Conservation (phyloP, 2,113 vertebrate species). For the Salvelinus fontinalis region DNA sequence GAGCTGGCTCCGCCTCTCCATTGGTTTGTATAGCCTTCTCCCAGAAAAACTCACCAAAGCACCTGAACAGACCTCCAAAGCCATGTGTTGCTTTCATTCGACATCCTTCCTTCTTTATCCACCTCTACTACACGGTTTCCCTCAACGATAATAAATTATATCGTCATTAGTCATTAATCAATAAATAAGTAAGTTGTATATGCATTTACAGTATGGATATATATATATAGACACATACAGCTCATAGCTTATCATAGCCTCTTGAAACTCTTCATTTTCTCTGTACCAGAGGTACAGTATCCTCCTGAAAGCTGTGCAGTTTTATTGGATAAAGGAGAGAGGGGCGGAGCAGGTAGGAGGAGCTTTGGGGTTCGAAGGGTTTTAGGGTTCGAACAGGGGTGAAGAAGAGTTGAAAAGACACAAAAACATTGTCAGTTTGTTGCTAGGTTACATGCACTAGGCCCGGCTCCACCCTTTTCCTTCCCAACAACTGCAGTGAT, state of each 20-base stretch:
- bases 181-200: slow-evolving; percentile 35
- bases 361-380: not conserved
- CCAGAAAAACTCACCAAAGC: slow-evolving; percentile 12
- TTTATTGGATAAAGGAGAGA: not conserved
- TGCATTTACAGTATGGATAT: slow-evolving; percentile 34
- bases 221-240: not conserved
- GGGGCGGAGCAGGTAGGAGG: not conserved
- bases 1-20: no score
- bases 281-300: not conserved
- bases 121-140: not conserved
- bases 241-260: not conserved
- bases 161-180: not conserved
- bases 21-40: not conserved
- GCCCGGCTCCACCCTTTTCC: not conserved
- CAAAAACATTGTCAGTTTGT: not conserved
- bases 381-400: not conserved
- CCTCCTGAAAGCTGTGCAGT: not conserved
- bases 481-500: not conserved
- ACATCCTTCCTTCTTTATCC: slow-evolving; percentile 26
- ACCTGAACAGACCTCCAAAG: slow-evolving; percentile 14
- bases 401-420: not conserved
- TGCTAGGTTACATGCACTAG: slow-evolving; percentile 4
- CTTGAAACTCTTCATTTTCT: not conserved
- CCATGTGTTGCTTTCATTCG: slow-evolving; percentile 26
- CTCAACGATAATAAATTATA: not conserved